These are phyloP conservation scores for Pyrrhia umbra DNA, from an alignment of 2,888 invertebrate species.

Conservation along the genomic window DNA sequence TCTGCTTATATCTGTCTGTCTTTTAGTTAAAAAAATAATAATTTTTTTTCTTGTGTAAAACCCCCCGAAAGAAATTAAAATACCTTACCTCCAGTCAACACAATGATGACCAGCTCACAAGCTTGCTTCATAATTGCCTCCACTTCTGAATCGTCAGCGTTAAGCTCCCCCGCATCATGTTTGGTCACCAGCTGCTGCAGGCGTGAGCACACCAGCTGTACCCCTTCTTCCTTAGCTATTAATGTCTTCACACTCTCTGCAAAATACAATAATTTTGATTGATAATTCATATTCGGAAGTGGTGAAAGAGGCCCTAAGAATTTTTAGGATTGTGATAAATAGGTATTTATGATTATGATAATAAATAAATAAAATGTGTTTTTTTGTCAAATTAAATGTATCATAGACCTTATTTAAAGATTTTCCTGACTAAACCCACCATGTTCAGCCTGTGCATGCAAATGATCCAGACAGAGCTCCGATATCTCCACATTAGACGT, in stretches of 20 bases:
- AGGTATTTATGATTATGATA: too few relatives aligned
- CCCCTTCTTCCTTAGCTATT: slow-evolving; percentile 94
- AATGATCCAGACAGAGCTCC: slow-evolving; percentile 93
- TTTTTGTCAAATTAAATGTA: too few relatives aligned
- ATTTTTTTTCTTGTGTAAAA: too few relatives aligned
- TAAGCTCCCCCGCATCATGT: slow-evolving; percentile 80
- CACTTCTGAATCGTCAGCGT: slow-evolving; percentile 80
- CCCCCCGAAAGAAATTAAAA: too few relatives aligned
- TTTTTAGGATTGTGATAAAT: too few relatives aligned
- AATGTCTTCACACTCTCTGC: slow-evolving; percentile 94
- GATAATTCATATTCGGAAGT: too few relatives aligned
- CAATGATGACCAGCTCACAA: slow-evolving; percentile 95
- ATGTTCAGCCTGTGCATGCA: slow-evolving; percentile 94
- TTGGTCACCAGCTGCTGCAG: slow-evolving; percentile 89
- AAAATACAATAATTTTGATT: slow-evolving; percentile 11
- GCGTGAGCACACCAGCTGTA: slow-evolving; percentile 93
- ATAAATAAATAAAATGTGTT: too few relatives aligned
- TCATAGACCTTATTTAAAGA: too few relatives aligned
- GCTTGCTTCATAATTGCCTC: slow-evolving; percentile 94
- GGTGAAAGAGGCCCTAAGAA: too few relatives aligned
- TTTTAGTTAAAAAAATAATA: too few relatives aligned
- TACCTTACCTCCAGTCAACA: slow-evolving; percentile 94
- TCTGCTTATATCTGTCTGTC: too few relatives aligned
- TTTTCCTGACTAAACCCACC: slow-evolving; percentile 82
- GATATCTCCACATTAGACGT: slow-evolving; percentile 93